Percentiles rank a stretch among this genome's conserved stretches.
Conservation (phyloP, 1,140 invertebrate genomes). For the Drosophila lacteicornis region DNA sequence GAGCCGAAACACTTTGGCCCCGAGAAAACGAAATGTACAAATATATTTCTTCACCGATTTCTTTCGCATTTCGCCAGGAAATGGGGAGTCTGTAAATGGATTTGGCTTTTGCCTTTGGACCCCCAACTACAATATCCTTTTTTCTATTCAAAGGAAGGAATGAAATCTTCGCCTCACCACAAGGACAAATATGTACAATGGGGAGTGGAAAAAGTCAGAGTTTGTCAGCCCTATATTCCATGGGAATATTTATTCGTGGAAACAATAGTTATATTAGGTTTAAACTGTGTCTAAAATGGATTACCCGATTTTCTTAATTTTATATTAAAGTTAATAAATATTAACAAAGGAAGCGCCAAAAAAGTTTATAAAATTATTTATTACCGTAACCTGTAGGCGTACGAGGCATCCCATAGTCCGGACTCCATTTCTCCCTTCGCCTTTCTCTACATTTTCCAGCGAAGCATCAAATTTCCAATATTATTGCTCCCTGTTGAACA, state of each 20-base stretch:
- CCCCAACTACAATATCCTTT: constrained; percentile 34
- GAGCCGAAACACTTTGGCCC: constrained; percentile 34
- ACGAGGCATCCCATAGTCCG: not conserved
- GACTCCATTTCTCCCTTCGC: not conserved
- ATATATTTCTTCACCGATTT: constrained; percentile 24
- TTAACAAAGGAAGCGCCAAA: too few species aligned
- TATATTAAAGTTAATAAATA: not conserved
- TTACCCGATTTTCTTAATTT: not conserved
- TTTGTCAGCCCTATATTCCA: not conserved
- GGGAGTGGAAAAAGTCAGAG: not conserved
- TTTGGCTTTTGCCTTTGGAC: constrained; percentile 31
- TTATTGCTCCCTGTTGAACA: constrained; percentile 78
- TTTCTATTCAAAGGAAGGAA: constrained; percentile 12
- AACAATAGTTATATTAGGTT: too few species aligned
- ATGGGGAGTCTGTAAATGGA: constrained; percentile 27
- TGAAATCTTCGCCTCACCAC: constrained; percentile 35
- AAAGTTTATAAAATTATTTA: too few species aligned
- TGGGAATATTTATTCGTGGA: not conserved
- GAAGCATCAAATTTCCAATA: constrained; percentile 75
- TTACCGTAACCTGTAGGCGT: not conserved
- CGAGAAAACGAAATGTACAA: constrained; percentile 23
- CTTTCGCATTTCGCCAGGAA: constrained; percentile 15
- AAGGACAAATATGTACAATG: constrained; percentile 43
- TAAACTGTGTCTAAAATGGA: not conserved
- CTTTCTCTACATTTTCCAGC: constrained; percentile 34